Percentiles rank a stretch among this genome's conserved stretches.
phyloP scores from a whole-genome alignment of 1,140 invertebrate species.

The Homarus americanus region DNA sequence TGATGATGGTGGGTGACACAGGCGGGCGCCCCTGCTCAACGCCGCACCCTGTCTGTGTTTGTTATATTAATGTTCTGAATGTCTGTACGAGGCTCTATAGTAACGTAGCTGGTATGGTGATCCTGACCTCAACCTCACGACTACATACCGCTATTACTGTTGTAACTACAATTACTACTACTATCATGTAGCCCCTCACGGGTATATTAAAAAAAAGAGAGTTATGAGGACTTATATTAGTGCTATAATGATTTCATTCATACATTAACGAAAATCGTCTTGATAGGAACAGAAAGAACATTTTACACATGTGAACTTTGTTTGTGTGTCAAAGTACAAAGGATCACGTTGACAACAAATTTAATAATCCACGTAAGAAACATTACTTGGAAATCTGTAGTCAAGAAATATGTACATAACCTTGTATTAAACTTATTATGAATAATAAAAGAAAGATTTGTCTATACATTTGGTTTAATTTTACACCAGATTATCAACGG shows the following conservation, averaged over 20 bases:
- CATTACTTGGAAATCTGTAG: constrained; percentile 65
- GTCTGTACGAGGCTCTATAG: constrained; percentile 68
- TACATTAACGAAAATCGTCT: constrained; percentile 43
- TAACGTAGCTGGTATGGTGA: constrained; percentile 62
- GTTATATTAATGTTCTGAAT: constrained; percentile 70
- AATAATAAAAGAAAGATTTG: constrained; percentile 73
- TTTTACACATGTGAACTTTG: constrained; percentile 49
- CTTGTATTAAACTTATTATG: constrained; percentile 73
- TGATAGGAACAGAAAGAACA: constrained; percentile 31
- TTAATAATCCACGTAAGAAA: constrained; percentile 57
- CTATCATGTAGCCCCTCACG: constrained; percentile 33
- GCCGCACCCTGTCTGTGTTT: constrained; percentile 64
- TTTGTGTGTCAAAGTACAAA: constrained; percentile 66
- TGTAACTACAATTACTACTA: constrained; percentile 41
- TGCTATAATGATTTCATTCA: constrained; percentile 45
- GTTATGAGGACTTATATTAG: constrained; percentile 33
- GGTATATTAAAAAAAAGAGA: neutral
- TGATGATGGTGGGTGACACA: constrained; percentile 32
- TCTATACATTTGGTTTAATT: constrained; percentile 67
- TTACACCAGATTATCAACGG: constrained; percentile 33
- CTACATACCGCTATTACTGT: constrained; percentile 43
- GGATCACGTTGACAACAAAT: constrained; percentile 54
- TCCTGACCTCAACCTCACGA: constrained; percentile 39
- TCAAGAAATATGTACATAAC: constrained; percentile 69
- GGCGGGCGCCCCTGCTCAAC: constrained; percentile 27